Conservation (phyloP, 2,113 vertebrate genomes). For the Ceyx margarethae region DNA sequence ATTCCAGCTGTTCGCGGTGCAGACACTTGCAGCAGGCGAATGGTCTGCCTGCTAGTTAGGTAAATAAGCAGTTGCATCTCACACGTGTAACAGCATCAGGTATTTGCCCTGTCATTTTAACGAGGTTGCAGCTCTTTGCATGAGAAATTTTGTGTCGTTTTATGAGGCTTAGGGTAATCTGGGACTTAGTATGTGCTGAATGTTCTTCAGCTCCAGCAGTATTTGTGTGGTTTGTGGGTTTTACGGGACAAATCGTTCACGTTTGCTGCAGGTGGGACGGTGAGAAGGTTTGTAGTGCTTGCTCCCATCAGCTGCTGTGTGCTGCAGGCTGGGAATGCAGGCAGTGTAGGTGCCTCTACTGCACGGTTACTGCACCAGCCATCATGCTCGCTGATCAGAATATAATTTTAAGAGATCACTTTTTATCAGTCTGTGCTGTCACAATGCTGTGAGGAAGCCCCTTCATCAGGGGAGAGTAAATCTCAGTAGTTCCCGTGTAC, state of each 20-base stretch:
- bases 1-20: not conserved
- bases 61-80: no score
- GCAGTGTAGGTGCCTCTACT: not conserved
- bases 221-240: fast-evolving
- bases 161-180: no score
- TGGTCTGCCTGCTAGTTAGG: fast-evolving
- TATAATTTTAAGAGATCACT: fast-evolving
- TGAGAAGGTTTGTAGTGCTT: not conserved
- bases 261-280: not conserved
- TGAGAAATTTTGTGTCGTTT: not conserved
- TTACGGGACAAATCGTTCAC: fast-evolving
- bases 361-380: not conserved
- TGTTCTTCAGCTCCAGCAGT: not conserved
- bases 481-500: not conserved
- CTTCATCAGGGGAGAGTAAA: not conserved
- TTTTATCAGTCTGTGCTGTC: not conserved
- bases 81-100: fast-evolving
- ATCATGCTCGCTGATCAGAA: fast-evolving
- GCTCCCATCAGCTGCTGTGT: not conserved
- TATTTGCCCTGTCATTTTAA: not conserved
- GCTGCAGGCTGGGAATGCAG: not conserved
- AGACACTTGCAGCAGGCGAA: not conserved
- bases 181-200: fast-evolving
- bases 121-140: not conserved
- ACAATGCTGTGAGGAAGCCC: not conserved